Conservation (phyloP, 2,888 invertebrate species). For the Prenolepis imparis region DNA sequence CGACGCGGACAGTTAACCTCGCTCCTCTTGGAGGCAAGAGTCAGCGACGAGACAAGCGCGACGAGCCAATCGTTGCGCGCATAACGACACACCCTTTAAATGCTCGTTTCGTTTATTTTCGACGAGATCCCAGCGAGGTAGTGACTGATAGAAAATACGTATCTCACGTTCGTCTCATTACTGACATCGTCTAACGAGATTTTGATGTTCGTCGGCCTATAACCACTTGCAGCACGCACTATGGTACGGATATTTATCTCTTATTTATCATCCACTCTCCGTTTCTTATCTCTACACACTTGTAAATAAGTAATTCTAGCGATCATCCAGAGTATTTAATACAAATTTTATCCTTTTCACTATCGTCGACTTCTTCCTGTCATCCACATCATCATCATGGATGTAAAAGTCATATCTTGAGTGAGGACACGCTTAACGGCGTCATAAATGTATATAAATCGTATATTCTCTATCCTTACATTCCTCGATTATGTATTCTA, state of each 20-base stretch:
- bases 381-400: not conserved
- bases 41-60: slow-evolving; percentile 59
- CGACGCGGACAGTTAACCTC: slow-evolving; percentile 52
- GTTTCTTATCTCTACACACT: not conserved
- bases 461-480: not conserved
- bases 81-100: slow-evolving; percentile 85
- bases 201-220: slow-evolving; percentile 56
- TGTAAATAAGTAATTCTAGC: slow-evolving; percentile 3
- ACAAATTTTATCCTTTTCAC: not conserved
- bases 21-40: slow-evolving; percentile 24
- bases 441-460: not conserved
- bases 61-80: slow-evolving; percentile 75
- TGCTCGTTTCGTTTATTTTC: slow-evolving; percentile 77
- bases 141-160: slow-evolving; percentile 30
- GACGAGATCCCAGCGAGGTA: slow-evolving; percentile 40
- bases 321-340: not conserved
- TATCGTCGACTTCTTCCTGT: not conserved
- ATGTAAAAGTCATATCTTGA: not conserved
- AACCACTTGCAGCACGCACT: slow-evolving; percentile 36
- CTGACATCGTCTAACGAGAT: slow-evolving; percentile 24
- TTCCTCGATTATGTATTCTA: slow-evolving; percentile 84
- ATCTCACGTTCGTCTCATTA: slow-evolving; percentile 17
- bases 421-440: not conserved
- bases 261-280: not conserved
- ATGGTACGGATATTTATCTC: slow-evolving; percentile 36